Evolutionary conservation across 1,140 invertebrate species (phyloP).

Genomic region (Coptotermes formosanus): DNA sequence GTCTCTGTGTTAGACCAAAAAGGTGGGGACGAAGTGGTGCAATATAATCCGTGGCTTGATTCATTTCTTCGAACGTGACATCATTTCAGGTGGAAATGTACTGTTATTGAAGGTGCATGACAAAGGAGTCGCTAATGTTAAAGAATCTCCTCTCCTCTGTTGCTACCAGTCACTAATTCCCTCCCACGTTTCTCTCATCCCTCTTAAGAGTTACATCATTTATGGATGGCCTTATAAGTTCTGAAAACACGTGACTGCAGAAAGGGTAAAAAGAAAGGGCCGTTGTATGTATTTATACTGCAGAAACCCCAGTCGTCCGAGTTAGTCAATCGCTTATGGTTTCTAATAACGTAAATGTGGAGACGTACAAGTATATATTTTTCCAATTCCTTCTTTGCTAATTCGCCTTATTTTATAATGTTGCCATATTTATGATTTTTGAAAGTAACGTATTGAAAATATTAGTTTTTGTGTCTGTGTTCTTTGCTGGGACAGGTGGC

Average conservation of each 20-base stretch:
- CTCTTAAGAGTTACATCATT: conserved; percentile 6
- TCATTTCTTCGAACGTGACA: background rate
- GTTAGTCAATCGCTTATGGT: no score
- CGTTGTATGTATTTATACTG: background rate
- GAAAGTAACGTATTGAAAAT: no score
- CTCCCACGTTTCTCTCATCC: background rate
- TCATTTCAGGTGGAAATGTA: background rate
- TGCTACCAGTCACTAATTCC: background rate
- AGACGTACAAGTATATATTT: no score
- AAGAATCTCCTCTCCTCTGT: background rate
- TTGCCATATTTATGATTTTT: no score
- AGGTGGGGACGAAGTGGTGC: background rate
- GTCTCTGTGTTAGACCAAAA: background rate
- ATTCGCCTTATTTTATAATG: no score
- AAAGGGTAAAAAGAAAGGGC: background rate
- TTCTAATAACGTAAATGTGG: no score
- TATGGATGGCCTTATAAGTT: background rate
- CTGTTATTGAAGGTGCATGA: background rate
- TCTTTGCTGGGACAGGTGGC: no score
- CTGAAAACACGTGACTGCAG: background rate
- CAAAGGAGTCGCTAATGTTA: background rate
- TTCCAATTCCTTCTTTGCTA: no score
- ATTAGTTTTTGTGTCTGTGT: no score
- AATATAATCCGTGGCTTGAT: background rate
- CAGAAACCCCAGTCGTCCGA: background rate